phyloP scores from a whole-genome alignment of 2,888 invertebrate species.

The Machimus rusticus region DNA sequence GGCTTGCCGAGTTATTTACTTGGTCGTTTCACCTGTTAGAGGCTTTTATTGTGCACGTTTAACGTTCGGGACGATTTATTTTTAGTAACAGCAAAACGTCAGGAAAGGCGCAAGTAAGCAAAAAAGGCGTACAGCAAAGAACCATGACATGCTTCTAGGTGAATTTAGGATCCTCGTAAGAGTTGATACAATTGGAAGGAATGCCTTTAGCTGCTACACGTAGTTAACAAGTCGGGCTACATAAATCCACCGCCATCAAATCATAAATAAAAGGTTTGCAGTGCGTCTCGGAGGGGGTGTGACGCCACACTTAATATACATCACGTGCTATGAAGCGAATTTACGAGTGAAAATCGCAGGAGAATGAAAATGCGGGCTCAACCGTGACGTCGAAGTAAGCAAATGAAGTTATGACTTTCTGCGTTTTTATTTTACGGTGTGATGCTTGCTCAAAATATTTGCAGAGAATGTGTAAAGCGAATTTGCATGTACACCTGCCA shows the following conservation, averaged over 20 bases:
- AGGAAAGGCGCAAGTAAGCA: slow-evolving; percentile 32
- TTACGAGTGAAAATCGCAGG: neutral
- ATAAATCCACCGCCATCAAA: slow-evolving; percentile 39
- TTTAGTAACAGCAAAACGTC: slow-evolving; percentile 34
- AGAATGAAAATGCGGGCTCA: neutral
- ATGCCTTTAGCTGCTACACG: neutral
- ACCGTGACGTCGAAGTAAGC: slow-evolving; percentile 12
- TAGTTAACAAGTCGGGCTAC: slow-evolving; percentile 27
- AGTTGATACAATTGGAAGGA: slow-evolving; percentile 19
- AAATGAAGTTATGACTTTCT: slow-evolving; percentile 30
- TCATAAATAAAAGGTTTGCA: slow-evolving; percentile 41
- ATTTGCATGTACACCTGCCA: slow-evolving; percentile 13
- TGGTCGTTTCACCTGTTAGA: slow-evolving; percentile 38
- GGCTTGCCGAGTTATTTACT: slow-evolving; percentile 15
- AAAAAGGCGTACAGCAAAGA: slow-evolving; percentile 22
- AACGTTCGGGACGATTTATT: slow-evolving; percentile 31
- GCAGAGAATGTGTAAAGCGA: neutral
- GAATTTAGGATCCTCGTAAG: slow-evolving; percentile 31
- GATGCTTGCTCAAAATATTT: slow-evolving; percentile 33
- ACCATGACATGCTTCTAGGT: slow-evolving; percentile 27
- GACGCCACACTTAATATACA: neutral
- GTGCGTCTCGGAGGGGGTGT: neutral
- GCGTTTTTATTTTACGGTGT: neutral
- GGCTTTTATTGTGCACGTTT: slow-evolving; percentile 30
- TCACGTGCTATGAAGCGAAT: slow-evolving; percentile 18